A percentile compares a stretch with the other conserved stretches of the same genome.
phyloP scores from a whole-genome alignment of 1,140 invertebrate genomes.

The Aphelinus certus region DNA sequence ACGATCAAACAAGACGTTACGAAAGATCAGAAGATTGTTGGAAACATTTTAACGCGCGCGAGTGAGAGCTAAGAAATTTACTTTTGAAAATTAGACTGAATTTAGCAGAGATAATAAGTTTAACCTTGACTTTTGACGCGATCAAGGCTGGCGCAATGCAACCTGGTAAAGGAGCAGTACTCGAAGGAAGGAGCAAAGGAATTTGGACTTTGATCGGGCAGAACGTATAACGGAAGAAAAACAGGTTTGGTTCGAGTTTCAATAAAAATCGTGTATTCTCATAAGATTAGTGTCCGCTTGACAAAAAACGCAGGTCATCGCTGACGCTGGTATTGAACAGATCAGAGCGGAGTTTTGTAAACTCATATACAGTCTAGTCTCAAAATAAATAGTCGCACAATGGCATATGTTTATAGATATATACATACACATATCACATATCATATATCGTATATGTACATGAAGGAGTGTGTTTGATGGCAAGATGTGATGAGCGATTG shows the following conservation, averaged over 20 bases:
- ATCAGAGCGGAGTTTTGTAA: neutral
- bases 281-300: neutral
- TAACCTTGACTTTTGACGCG: neutral
- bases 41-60: too few species aligned
- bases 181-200: conserved; percentile 2
- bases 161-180: neutral
- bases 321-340: too few species aligned
- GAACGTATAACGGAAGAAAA: neutral
- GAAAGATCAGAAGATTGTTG: neutral
- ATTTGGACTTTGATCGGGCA: neutral
- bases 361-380: neutral
- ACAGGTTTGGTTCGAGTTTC: neutral
- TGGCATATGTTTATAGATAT: neutral
- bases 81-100: neutral
- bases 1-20: neutral
- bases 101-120: neutral
- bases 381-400: neutral
- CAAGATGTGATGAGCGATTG: too few species aligned
- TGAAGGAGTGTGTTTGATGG: too few species aligned
- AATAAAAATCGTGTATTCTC: neutral
- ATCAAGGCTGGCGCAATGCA: conserved; percentile 1
- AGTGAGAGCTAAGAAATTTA: neutral
- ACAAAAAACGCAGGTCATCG: neutral
- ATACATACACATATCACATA: too few species aligned
- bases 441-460: neutral